phyloP scores from a whole-genome alignment of 2,113 vertebrate genomes.

The Pleuronectes platessa region DNA sequence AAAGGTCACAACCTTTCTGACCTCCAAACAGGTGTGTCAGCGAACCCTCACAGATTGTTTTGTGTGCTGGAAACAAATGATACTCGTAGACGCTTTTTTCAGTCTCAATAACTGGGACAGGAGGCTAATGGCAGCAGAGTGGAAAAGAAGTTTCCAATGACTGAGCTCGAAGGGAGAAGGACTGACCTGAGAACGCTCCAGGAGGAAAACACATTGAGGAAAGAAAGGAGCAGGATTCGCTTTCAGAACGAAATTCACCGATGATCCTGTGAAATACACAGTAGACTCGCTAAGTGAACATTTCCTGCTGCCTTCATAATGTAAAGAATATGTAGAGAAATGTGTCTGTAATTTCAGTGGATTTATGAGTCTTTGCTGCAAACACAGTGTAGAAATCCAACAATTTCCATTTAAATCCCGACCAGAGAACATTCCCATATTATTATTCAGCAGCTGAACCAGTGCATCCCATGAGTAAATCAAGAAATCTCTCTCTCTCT shows the following conservation, averaged over 20 bases:
- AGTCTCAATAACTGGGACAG: neutral
- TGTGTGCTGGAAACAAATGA: constrained; percentile 49
- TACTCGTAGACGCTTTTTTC: constrained; percentile 3
- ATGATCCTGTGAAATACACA: neutral
- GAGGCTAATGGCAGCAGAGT: constrained; percentile 3
- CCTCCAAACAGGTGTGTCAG: constrained; percentile 58
- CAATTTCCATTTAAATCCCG: neutral
- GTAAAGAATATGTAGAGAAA: neutral
- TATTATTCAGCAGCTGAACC: too few species aligned
- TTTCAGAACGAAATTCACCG: neutral
- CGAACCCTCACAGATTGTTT: constrained; percentile 19
- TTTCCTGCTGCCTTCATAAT: constrained; percentile 5
- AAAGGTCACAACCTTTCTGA: constrained; percentile 47
- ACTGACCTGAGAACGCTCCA: constrained; percentile 3
- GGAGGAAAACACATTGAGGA: neutral
- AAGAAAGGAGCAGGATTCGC: neutral
- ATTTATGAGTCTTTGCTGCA: neutral
- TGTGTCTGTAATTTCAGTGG: neutral
- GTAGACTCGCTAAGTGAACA: neutral
- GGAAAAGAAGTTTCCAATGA: constrained; percentile 15
- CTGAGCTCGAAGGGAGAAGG: neutral
- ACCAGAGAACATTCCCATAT: neutral
- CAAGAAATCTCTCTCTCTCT: too few species aligned
- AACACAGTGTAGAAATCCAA: too few species aligned
- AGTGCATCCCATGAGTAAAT: neutral